Evolutionary conservation across 1,140 invertebrate species (phyloP), one percentile per base, ranked within the genome.

Genomic region (Sipha flava): DNA sequence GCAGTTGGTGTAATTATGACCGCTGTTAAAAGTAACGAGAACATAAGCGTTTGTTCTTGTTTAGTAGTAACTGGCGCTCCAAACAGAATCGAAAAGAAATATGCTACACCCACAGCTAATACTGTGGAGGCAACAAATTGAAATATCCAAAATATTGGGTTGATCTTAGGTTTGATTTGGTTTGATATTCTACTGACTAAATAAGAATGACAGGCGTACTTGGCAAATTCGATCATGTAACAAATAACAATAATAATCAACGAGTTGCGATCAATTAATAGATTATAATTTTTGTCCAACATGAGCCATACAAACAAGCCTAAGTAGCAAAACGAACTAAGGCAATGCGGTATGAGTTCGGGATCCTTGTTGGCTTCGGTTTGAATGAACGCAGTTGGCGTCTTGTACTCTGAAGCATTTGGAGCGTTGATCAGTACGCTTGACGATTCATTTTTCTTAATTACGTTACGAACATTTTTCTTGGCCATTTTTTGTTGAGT

Each of bases 31-130:
- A 92, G 86, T 29, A 89, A 66, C 34, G 91, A 88, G 81, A 94
- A 89, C 86, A 92, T 90, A 12, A 91, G 88, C 3, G 92, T 94
- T 84, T 93, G 90, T 83, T 91, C 89, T 59, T 90, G 88, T 80
- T 89, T 87, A 6, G 87, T 87, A 26, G 89, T 84, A 10, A 92
- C 82, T 54, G 92, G 90, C 5, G 92, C 93, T 45, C 93, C 93
- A 84, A 92, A 94, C n/a, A 94, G 84, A 79, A 94, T 87, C 31
- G 91, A 26, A 43, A 66, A 47, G 14, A 77, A 18, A 45, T 75
- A 80, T 2, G 68, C 45, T 45, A 75, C 18, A 9, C 23, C 43
- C 14, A 77, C 23, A 0, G 29, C 43, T 14, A 80, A 2, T 0
- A 59, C 34, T 3, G 73, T 40, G 2, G 12, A 57, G 1, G 43